Base-by-base conservation (phyloP, 2,113 vertebrate species). In the Corythaixoides concolor region DNA sequence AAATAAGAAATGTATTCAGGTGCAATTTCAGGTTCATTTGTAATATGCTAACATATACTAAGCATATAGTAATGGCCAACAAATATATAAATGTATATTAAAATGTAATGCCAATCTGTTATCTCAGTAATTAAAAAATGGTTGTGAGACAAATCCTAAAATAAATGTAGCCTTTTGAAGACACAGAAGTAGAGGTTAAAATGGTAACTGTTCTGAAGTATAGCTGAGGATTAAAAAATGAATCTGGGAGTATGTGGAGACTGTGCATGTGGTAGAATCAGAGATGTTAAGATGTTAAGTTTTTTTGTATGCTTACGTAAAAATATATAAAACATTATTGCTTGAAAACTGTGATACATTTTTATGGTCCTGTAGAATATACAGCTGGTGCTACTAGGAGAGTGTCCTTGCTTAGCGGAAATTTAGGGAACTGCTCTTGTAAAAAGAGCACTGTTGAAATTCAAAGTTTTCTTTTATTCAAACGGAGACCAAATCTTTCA, bases 1-100 rank as follows among this genome's bases (percentile, higher is more conserved):
- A 88, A 94, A 70, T 41, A 68, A 64, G 60, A 75, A 86, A 66
- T 49, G 6, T 43, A 90, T n/a, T 93, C 83, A 87, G 58, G 64
- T 95, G 18, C 35, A 37, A 37, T 89, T 95, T 85, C 78, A 90
- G 79, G 55, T 92, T 95, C 27, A 21, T 90, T 94, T 90, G 27
- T 53, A 64, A 20, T 84, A 63, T 68, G 59, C 23, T 39, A 64
- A 43, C 6, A 7, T 64, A 41, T 35, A 69, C 37, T 56, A 52
- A 87, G 53, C 24, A 23, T 70, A 28, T 45, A 91, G 55, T 63
- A 63, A 59, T n/a, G 17, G 37, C 70, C 89, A 87, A 75, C 27
- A 81, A 75, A 84, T 81, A 63, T 6, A 59, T 72, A 82, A 60
- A 72, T 37, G 60, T 59, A 10, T 60, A 37, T 60, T 93, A 55